phyloP scores from a whole-genome alignment of 2,113 vertebrate genomes.

The Ciconia maguari region DNA sequence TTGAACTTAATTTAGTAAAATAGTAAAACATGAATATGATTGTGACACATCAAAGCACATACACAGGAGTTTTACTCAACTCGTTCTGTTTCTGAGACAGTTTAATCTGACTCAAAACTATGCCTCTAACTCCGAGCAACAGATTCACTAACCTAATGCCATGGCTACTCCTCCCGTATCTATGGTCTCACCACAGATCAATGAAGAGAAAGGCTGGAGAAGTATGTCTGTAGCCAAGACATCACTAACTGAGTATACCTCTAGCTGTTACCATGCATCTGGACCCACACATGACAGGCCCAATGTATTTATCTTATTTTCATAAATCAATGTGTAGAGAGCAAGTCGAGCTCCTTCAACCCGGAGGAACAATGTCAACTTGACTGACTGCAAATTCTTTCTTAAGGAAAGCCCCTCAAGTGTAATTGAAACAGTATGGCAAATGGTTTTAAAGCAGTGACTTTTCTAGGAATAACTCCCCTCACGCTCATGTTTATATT shows the following conservation, averaged over 20 bases:
- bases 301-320: slow-evolving; percentile 48
- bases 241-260: background rate
- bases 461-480: slow-evolving; percentile 2
- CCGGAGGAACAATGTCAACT: background rate
- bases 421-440: slow-evolving; percentile 9
- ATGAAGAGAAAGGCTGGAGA: background rate
- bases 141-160: background rate
- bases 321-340: slow-evolving; percentile 49
- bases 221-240: background rate
- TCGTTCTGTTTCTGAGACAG: background rate
- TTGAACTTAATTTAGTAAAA: background rate
- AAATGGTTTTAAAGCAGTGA: slow-evolving; percentile 40
- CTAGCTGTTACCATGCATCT: background rate
- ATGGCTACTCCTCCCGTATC: background rate
- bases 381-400: slow-evolving; percentile 57
- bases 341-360: background rate
- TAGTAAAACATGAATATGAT: background rate
- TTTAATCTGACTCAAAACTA: background rate
- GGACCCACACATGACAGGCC: background rate
- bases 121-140: background rate
- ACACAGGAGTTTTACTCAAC: background rate
- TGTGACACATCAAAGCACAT: background rate
- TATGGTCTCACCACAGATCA: background rate
- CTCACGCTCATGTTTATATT: background rate
- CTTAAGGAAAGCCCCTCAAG: slow-evolving; percentile 22